Conservation (phyloP, 2,888 invertebrate genomes). For the Agriopis marginaria region DNA sequence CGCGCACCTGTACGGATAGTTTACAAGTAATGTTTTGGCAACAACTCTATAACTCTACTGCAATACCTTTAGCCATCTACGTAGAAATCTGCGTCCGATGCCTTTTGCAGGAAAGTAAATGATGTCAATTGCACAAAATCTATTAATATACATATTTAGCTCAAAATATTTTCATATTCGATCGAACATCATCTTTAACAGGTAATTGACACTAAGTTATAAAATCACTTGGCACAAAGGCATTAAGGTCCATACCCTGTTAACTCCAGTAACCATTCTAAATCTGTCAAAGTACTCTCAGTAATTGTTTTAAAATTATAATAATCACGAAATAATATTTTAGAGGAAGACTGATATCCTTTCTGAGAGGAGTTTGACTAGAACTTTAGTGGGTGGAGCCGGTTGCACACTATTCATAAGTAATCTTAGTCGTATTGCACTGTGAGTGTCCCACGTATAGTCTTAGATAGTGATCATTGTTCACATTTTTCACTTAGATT, state of each 20-base stretch:
- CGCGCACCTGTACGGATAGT: constrained; percentile 60
- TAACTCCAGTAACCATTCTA: constrained; percentile 73
- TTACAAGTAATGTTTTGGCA: constrained; percentile 70
- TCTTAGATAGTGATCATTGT: constrained; percentile 67
- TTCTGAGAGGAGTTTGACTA: constrained; percentile 83
- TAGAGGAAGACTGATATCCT: constrained; percentile 76
- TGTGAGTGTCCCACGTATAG: constrained; percentile 63
- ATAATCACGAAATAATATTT: constrained; percentile 55
- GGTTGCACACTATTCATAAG: constrained; percentile 56
- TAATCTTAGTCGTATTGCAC: constrained; percentile 60
- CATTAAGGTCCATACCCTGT: constrained; percentile 85
- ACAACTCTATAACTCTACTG: constrained; percentile 62
- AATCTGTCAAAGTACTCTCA: constrained; percentile 83
- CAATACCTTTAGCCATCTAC: constrained; percentile 49
- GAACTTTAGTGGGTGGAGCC: constrained; percentile 77
- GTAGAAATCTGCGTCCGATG: constrained; percentile 26
- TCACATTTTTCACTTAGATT: constrained; percentile 85
- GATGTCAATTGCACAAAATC: constrained; percentile 79
- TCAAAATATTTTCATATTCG: constrained; percentile 52
- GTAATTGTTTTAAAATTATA: constrained; percentile 55
- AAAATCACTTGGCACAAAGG: constrained; percentile 87
- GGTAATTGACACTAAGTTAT: constrained; percentile 83
- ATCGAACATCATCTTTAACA: constrained; percentile 66
- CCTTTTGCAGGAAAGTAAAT: constrained; percentile 59
- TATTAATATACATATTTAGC: constrained; percentile 62